Base-by-base conservation (phyloP, 2,888 invertebrate genomes). In the Troilus luridus region DNA sequence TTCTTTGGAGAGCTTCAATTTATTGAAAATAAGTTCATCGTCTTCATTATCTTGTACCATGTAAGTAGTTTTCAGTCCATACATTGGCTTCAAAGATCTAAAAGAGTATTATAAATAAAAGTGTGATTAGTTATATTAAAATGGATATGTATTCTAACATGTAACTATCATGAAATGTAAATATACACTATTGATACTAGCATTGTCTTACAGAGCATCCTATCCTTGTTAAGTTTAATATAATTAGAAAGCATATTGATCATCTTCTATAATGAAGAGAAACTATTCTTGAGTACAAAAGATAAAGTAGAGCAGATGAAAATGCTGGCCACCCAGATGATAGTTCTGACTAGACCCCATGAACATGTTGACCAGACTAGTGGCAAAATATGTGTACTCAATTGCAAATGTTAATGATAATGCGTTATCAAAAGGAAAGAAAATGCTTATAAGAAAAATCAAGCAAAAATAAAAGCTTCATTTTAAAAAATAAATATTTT, bases 1-100 rank as follows among this genome's bases (percentile, higher is more conserved):
- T 85, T 85, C 85, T 85, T 1, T 85, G 0, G 85, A 85, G 9
- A 85, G 56, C 85, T 85, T 85, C 85, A 85, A 85, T 85, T 58
- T 85, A n/a, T 85, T 56, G 12, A 56, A 58, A 56, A 85, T 54
- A 58, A 85, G 85, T 56, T 85, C 85, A n/a, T 85, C 56, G 12
- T 85, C 56, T 85, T 85, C 85, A 85, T 85, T 19, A 21, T 56
- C 85, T 12, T 56, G 12, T 14, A 85, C 85, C 21, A 56, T 58
- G 56, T 56, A 85, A n/a, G 19, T 5, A n/a, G 27, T 58, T 85
- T 56, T 85, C 56, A 85, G 10, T 85, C 56, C 85, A 85, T 56
- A n/a, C n/a, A 85, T 56, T 21, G 56, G 56, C 54, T 85, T n/a
- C 17, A 21, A 58, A n/a, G 85, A 54, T 85, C 85, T 85, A n/a